Conservation (phyloP, 2,797 vertebrate species). For the Jordanella pulchra region DNA sequence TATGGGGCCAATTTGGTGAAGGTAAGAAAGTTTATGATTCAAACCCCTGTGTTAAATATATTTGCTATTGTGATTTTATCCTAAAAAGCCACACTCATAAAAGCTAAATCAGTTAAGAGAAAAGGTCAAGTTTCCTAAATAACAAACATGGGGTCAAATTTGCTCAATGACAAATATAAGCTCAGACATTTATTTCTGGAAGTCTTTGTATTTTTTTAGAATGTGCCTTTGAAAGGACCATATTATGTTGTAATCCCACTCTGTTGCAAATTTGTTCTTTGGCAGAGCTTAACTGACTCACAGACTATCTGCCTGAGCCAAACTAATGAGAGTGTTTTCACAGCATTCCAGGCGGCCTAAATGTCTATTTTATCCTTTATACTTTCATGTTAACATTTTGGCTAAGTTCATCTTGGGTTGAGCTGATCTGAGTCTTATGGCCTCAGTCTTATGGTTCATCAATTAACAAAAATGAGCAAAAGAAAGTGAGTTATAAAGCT, state of each 20-base stretch:
- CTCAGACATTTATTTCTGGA: neutral
- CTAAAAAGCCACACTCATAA: too few species aligned
- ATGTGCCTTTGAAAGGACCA: neutral
- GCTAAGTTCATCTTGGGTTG: neutral
- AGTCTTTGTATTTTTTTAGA: neutral
- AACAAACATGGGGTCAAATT: too few species aligned
- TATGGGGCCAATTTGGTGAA: too few species aligned
- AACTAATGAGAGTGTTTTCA: neutral
- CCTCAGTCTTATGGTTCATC: neutral
- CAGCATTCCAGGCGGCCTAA: constrained; percentile 2
- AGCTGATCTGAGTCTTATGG: neutral
- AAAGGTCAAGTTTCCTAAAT: too few species aligned
- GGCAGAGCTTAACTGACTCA: neutral
- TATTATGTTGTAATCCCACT: neutral
- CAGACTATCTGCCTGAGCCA: neutral
- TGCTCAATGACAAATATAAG: too few species aligned
- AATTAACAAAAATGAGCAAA: constrained; percentile 4
- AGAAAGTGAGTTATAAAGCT: neutral
- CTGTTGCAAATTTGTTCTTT: neutral
- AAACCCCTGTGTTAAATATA: too few species aligned
- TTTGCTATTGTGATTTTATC: too few species aligned
- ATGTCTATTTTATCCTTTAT: neutral
- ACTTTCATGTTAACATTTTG: constrained; percentile 11
- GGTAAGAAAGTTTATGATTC: too few species aligned
- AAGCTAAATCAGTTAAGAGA: too few species aligned